Conservation (phyloP, 2,113 vertebrate species). For the Hystrix cristata region DNA sequence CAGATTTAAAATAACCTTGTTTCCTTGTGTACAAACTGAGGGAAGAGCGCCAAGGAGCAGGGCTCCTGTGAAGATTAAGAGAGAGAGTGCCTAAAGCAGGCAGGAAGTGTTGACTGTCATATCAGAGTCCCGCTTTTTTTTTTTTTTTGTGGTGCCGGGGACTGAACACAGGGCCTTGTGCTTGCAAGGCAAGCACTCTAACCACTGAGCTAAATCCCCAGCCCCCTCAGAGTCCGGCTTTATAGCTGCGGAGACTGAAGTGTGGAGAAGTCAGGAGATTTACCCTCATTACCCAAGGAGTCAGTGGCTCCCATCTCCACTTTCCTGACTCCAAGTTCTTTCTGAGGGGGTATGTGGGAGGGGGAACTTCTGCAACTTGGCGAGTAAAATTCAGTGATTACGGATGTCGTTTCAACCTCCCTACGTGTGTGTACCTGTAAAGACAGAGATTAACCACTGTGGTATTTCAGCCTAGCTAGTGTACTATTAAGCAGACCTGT, state of each 20-base stretch:
- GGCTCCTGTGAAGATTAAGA: background rate
- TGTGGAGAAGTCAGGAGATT: background rate
- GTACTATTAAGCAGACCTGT: background rate
- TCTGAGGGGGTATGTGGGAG: background rate
- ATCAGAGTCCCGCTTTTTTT: too few species aligned
- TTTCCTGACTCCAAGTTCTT: background rate
- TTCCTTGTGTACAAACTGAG: background rate
- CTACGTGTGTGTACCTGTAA: background rate
- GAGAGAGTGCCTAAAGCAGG: background rate
- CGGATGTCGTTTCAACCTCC: background rate
- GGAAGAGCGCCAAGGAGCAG: background rate
- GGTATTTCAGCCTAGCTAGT: background rate
- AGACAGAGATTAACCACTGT: background rate
- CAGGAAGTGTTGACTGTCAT: background rate
- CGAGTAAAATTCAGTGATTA: background rate
- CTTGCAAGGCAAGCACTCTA: too few species aligned
- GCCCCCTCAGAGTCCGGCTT: background rate
- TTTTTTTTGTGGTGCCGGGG: too few species aligned
- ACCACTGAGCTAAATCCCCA: too few species aligned
- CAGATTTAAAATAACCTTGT: background rate
- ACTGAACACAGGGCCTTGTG: too few species aligned
- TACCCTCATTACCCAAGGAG: background rate
- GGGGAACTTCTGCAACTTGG: background rate
- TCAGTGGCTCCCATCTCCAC: background rate
- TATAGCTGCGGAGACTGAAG: background rate